Evolutionary conservation across 2,797 vertebrate genomes (phyloP).

Genomic region (Xenentodon cancila): DNA sequence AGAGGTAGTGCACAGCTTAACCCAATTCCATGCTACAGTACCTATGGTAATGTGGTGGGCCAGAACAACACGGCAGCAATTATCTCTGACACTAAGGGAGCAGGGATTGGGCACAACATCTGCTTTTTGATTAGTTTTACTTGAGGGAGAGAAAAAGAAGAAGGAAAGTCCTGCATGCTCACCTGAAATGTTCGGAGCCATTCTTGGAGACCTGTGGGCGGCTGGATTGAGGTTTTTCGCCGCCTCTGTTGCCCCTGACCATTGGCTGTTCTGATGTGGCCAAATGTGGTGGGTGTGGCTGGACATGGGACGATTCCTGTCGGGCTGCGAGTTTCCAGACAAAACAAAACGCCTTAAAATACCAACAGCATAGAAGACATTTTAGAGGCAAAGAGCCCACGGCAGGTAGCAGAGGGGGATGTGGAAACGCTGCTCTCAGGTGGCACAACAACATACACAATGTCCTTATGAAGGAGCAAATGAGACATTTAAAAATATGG

Average conservation of each 20-base stretch:
- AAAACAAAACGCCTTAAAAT: slow-evolving; percentile 26
- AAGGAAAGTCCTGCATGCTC: slow-evolving; percentile 33
- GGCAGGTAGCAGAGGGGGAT: not conserved
- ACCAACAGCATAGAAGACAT: not conserved
- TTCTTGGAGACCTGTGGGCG: slow-evolving; percentile 96
- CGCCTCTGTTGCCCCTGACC: slow-evolving; percentile 97
- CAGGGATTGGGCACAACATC: slow-evolving; percentile 71
- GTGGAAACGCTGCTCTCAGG: slow-evolving; percentile 6
- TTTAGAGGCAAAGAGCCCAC: not conserved
- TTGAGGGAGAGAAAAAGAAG: slow-evolving; percentile 22
- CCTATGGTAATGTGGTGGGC: slow-evolving; percentile 66
- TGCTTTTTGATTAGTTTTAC: slow-evolving; percentile 67
- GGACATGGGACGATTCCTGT: slow-evolving; percentile 96
- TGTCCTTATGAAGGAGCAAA: not conserved
- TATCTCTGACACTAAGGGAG: slow-evolving; percentile 70
- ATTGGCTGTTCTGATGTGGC: slow-evolving; percentile 95
- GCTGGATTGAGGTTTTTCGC: slow-evolving; percentile 95
- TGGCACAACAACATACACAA: not conserved
- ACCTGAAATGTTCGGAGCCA: slow-evolving; percentile 99
- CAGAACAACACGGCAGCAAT: slow-evolving; percentile 73
- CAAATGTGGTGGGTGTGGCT: slow-evolving; percentile 97
- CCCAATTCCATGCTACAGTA: slow-evolving; percentile 73
- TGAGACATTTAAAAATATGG: slow-evolving; percentile 20
- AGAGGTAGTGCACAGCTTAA: slow-evolving; percentile 66
- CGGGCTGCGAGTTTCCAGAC: slow-evolving; percentile 79